Evolutionary conservation across 2,113 vertebrate genomes (phyloP), one percentile per base, ranked within the genome.

Genomic region (Oncorhynchus nerka): DNA sequence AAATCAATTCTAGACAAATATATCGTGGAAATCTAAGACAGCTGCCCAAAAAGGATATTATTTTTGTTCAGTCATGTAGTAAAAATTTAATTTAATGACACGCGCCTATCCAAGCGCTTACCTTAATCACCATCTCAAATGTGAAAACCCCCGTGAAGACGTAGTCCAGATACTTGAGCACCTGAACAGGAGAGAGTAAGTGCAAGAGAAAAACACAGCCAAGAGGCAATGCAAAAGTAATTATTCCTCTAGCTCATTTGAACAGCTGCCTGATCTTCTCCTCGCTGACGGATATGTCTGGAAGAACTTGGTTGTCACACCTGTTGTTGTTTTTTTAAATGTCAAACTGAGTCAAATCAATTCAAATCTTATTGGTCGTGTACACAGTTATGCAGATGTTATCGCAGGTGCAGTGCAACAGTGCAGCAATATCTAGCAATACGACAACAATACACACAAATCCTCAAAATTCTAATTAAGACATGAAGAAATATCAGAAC

Each of bases 51-150:
- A 39, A 39, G 34, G 0, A 61, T 61, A n/a, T 22, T 64, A 15
- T 12, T 28, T 66, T 66, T 66, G 15, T 24, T 16, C 68, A 45
- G 9, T 70, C 34, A 45, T 34, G 3, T 62, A 62, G n/a, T 22
- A 62, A 3, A 62, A 55, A 62, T 62, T 9, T 22, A n/a, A 62
- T 45, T 45, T 39, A 8, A 39, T 39, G 39, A 45, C 8, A 12
- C 9, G 39, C 1, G 39, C 39, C 39, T 45, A 11, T 45, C 39
- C 39, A 24, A n/a, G 8, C 16, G 22, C 81, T 94, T 89, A 99
- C 97, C 97, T 99, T 99, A 80, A 99, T 98, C 84, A 99, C 97
- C 97, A 99, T 97, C 93, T 99, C 97, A 77, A 99, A 99, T 22
- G 97, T 99, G 85, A 99, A 99, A 83, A 99, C 97, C 0, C 97